Evolutionary conservation across 2,888 invertebrate genomes (phyloP).

Genomic region (Cryptocheilus praepositus): DNA sequence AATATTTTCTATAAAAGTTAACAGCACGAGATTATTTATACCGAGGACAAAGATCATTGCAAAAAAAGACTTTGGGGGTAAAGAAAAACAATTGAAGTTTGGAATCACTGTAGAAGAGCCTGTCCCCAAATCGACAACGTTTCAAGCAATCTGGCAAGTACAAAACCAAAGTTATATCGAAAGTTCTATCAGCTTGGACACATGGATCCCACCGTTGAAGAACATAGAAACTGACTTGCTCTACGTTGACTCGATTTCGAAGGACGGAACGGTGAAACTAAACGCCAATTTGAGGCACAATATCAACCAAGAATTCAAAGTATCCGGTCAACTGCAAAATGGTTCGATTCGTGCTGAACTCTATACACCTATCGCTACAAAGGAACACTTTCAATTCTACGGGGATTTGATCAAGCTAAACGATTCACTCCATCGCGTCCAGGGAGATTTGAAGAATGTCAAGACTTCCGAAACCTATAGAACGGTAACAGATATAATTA

Average conservation of each 20-base stretch:
- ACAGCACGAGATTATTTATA: constrained; percentile 80
- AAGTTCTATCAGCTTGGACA: constrained; percentile 64
- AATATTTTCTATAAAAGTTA: constrained; percentile 79
- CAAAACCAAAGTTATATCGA: constrained; percentile 61
- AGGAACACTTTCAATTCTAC: constrained; percentile 53
- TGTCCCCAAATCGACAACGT: constrained; percentile 55
- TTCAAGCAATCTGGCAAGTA: constrained; percentile 68
- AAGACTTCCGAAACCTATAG: constrained; percentile 31
- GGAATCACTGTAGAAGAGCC: constrained; percentile 78
- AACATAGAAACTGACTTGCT: constrained; percentile 60
- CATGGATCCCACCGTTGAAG: constrained; percentile 70
- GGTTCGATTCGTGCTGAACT: constrained; percentile 50
- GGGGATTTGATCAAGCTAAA: constrained; percentile 52
- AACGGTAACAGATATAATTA: constrained; percentile 38
- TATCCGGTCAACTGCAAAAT: constrained; percentile 49
- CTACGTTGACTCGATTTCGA: constrained; percentile 56
- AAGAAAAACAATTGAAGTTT: constrained; percentile 80
- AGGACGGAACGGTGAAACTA: constrained; percentile 52
- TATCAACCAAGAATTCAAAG: constrained; percentile 51
- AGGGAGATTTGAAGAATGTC: constrained; percentile 58
- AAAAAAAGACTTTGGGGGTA: constrained; percentile 82
- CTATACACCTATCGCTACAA: constrained; percentile 47
- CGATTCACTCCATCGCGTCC: constrained; percentile 42
- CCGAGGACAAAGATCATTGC: constrained; percentile 81
- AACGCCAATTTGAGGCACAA: constrained; percentile 52